A percentile compares a stretch with the other conserved stretches of the same genome.
Conservation (phyloP, 2,888 invertebrate genomes). For the Rhimphoctona megacephalus region DNA sequence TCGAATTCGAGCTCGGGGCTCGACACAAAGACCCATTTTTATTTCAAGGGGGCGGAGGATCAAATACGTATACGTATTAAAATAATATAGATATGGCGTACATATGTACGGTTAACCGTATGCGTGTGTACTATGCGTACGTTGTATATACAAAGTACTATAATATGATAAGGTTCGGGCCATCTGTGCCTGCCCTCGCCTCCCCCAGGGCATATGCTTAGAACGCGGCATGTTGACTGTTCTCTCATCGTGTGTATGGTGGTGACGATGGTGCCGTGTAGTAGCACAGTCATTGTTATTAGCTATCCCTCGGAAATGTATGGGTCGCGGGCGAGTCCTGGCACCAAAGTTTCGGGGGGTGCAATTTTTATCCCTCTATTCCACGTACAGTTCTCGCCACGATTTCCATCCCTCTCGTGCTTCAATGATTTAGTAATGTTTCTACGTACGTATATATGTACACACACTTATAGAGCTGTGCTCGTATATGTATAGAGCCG, state of each 20-base stretch:
- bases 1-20: conserved; percentile 21
- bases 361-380: conserved; percentile 48
- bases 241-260: conserved; percentile 41
- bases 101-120: not conserved
- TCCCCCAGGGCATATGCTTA: conserved; percentile 77
- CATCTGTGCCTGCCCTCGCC: conserved; percentile 67
- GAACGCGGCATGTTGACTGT: conserved; percentile 74
- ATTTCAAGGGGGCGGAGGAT: conserved; percentile 9
- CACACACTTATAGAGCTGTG: not conserved
- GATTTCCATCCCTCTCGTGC: not conserved
- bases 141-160: conserved; percentile 20
- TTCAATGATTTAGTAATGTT: conserved; percentile 20
- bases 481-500: conserved; percentile 13
- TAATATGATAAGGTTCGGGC: conserved; percentile 76
- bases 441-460: not conserved
- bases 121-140: conserved; percentile 1
- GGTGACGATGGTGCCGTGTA: conserved; percentile 59
- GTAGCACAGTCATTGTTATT: conserved; percentile 71
- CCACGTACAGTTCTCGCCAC: conserved; percentile 14
- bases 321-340: conserved; percentile 72
- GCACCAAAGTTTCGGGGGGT: conserved; percentile 58
- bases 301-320: conserved; percentile 75
- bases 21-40: conserved; percentile 33
- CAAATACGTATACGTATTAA: not conserved
- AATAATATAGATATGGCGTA: not conserved